These are phyloP conservation scores for Rostratula benghalensis DNA, from an alignment of 2,113 vertebrate genomes.

Conservation along the genomic window DNA sequence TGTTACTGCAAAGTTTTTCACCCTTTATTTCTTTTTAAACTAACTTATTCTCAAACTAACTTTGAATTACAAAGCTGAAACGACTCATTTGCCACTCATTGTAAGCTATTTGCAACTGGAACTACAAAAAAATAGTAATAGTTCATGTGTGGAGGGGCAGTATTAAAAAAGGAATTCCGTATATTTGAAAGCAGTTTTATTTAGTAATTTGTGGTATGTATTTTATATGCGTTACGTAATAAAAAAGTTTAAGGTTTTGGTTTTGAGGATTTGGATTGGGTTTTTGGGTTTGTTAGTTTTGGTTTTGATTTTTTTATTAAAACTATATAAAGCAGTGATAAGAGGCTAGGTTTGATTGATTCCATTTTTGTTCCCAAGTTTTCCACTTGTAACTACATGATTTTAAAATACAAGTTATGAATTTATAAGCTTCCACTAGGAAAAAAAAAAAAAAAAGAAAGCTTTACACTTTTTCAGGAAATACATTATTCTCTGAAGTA, in stretches of 20 bases:
- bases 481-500: conserved; percentile 5
- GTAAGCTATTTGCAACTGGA: not conserved
- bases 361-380: not conserved
- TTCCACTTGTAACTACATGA: not conserved
- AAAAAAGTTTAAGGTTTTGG: not conserved
- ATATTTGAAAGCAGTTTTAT: not conserved
- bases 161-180: not conserved
- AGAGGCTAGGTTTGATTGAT: not conserved
- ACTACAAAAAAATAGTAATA: not conserved
- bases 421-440: not conserved
- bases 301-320: not conserved
- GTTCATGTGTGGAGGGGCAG: not conserved
- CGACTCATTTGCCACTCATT: not conserved
- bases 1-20: not conserved
- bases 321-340: not conserved
- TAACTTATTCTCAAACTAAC: not conserved
- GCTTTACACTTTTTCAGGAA: conserved; percentile 20
- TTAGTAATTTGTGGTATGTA: not conserved
- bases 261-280: not conserved
- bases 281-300: not conserved
- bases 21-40: not conserved
- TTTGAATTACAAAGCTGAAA: not conserved
- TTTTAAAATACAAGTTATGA: not conserved
- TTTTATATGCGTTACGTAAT: not conserved
- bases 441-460: not conserved